phyloP scores from a whole-genome alignment of 2,113 vertebrate species.

The Callocephalon fimbriatum region DNA sequence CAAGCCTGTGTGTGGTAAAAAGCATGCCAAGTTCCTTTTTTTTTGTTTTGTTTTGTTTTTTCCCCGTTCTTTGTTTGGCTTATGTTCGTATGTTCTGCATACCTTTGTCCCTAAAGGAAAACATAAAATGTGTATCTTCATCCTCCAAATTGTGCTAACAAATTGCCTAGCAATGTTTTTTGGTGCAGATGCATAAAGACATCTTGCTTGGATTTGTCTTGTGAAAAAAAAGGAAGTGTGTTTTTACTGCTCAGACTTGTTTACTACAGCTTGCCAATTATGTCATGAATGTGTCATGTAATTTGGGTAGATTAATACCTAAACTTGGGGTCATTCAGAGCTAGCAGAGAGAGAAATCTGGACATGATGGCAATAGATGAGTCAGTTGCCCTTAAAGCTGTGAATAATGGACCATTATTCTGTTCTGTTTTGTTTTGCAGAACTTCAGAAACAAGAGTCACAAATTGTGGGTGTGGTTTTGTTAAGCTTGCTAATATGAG shows the following conservation, averaged over 20 bases:
- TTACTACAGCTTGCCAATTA: neutral
- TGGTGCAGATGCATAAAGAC: neutral
- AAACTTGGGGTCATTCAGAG: neutral
- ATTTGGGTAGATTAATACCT: neutral
- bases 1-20: neutral
- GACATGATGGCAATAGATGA: neutral
- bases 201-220: neutral
- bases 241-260: neutral
- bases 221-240: neutral
- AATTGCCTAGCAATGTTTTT: neutral
- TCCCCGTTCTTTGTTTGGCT: neutral
- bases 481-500: neutral
- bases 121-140: neutral
- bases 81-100: neutral
- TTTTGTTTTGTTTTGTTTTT: neutral
- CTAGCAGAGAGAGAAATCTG: neutral
- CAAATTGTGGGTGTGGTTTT: neutral
- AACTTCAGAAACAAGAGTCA: constrained; percentile 7
- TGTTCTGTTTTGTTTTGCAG: neutral
- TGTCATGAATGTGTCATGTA: neutral
- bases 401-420: neutral
- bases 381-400: neutral
- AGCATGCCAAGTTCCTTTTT: neutral
- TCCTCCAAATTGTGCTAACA: neutral
- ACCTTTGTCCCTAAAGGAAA: neutral